Base-by-base conservation (phyloP, 2,797 vertebrate species). In the Choloepus didactylus region DNA sequence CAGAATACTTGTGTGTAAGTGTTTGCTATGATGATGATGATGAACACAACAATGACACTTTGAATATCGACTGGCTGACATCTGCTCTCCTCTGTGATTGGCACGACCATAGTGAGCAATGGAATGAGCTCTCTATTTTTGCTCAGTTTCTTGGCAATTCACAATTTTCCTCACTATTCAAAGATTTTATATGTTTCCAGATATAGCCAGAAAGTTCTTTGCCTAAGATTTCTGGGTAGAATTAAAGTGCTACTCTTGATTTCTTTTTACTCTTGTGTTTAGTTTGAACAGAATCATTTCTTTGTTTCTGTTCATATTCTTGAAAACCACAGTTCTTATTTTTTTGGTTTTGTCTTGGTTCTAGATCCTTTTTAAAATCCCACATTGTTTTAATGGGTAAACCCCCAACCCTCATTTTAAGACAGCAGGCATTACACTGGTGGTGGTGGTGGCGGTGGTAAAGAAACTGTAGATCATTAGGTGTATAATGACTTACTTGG, bases 231-330 rank as follows among this genome's bases (percentile, higher is more conserved):
- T 87, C 38, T 83, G 12, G 76, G 73, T 72, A 18, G 38, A 70
- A 41, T 70, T 89, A 70, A 85, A 92, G 51, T 59, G 76, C 87
- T 79, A 69, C 10, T 41, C 27, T 44, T 73, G 21, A 59, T 1
- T 51, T 93, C 16, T 46, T 88, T 87, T 6, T 38, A 54, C 31
- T 75, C 31, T 70, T 91, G 2, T 51, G 54, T 93, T 93, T 92
- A 81, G n/a, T 89, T 89, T 95, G 84, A 94, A 84, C 35, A 87
- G 64, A 82, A 89, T 41, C 16, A 54, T n/a, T 25, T 87, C n/a
- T 92, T 66, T 95, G 7, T 84, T 88, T 60, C 35, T 86, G 41
- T 80, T 94, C 25, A 31, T 85, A 62, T 69, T 92, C 46, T 94
- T 95, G 18, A 93, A 93, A 95, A 87, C 27, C 15, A 75, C 18